Percentiles rank a stretch among this genome's conserved stretches.
Conservation (phyloP, 2,113 vertebrate genomes). For the Antennarius striatus region DNA sequence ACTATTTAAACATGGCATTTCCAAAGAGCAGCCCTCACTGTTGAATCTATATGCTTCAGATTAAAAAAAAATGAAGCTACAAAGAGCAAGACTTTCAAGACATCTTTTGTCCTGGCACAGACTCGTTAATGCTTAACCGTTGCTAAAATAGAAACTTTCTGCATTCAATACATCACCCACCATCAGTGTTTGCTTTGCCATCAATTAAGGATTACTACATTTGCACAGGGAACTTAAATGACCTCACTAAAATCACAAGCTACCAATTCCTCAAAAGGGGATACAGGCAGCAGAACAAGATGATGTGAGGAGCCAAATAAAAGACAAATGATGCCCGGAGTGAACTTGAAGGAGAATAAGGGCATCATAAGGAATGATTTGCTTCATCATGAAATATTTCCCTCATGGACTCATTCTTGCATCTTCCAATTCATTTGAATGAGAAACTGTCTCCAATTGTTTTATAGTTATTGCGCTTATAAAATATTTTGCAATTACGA, state of each 20-base stretch:
- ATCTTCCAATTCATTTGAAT: too few relatives aligned
- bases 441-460: too few relatives aligned
- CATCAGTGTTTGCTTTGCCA: slow-evolving; percentile 37
- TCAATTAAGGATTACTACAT: slow-evolving; percentile 37
- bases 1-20: slow-evolving; percentile 36
- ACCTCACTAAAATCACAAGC: slow-evolving; percentile 49
- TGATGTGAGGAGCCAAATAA: slow-evolving; percentile 1
- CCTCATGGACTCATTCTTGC: background rate
- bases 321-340: background rate
- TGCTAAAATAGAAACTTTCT: slow-evolving; percentile 50
- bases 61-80: slow-evolving; percentile 14
- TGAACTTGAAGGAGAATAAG: background rate
- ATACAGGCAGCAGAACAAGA: slow-evolving; percentile 26
- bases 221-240: slow-evolving; percentile 45
- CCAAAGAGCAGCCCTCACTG: slow-evolving; percentile 22
- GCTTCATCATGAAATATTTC: background rate
- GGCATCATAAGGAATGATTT: background rate
- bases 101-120: slow-evolving; percentile 52
- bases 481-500: background rate
- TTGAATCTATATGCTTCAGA: slow-evolving; percentile 24
- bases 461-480: too few relatives aligned
- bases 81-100: slow-evolving; percentile 28
- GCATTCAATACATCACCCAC: slow-evolving; percentile 49
- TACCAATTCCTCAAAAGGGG: slow-evolving; percentile 48
- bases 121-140: slow-evolving; percentile 63